Percentiles rank a stretch among this genome's conserved stretches.
Conservation (phyloP, 2,797 vertebrate species). For the Gymnopithys bicolor region DNA sequence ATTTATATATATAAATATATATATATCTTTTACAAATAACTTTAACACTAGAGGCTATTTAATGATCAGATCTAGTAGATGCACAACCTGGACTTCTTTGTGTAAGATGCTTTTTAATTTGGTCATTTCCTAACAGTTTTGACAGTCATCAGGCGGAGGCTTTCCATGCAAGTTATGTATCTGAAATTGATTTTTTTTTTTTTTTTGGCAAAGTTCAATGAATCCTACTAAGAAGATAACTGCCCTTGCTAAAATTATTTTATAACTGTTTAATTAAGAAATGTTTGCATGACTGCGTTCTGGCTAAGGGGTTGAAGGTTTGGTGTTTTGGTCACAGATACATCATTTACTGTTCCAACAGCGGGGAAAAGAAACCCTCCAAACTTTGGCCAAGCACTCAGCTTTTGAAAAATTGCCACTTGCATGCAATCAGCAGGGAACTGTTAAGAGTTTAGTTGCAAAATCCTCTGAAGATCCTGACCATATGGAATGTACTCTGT, state of each 20-base stretch:
- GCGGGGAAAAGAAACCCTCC: background rate
- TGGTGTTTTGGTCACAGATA: conserved; percentile 30
- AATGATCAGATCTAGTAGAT: background rate
- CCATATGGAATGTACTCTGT: conserved; percentile 22
- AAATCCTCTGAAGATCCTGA: conserved; percentile 57
- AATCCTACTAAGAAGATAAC: background rate
- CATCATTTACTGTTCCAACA: conserved; percentile 34
- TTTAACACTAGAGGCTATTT: background rate
- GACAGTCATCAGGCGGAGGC: background rate
- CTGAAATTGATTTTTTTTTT: background rate
- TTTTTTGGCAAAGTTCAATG: background rate
- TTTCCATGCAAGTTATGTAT: background rate
- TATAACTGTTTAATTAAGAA: conserved; percentile 21
- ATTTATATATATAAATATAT: background rate
- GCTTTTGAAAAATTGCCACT: conserved; percentile 59
- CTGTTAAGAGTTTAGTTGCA: conserved; percentile 47
- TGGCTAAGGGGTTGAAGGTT: background rate
- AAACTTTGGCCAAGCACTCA: conserved; percentile 11
- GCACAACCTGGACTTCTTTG: background rate
- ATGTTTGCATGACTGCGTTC: background rate
- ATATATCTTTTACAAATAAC: background rate
- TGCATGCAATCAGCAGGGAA: conserved; percentile 51
- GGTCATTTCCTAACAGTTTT: background rate
- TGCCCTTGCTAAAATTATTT: conserved; percentile 4
- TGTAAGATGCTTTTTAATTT: background rate